Evolutionary conservation across 2,888 invertebrate genomes (phyloP), one percentile per base, ranked within the genome.

Genomic region (Drosophila crucigera): DNA sequence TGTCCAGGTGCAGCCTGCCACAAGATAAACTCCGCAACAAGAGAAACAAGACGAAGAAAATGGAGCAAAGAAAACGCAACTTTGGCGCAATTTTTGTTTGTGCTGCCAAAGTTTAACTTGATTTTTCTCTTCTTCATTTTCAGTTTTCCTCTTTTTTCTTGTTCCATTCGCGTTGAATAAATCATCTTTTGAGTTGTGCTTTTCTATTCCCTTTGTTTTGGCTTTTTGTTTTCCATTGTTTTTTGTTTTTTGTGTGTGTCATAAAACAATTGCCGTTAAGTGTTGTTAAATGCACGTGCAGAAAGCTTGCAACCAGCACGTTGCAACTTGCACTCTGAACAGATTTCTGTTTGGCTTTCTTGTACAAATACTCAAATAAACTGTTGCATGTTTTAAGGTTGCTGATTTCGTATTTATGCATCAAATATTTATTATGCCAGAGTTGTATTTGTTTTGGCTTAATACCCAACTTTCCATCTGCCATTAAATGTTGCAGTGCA

Each of bases 191-290:
- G 47, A 54, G 68, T 35, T 69, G 53, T 58, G 54, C 54, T 74
- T 58, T 73, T 71, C 52, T 70, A 63, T 76, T 68, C 65, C 75
- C 66, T 75, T 80, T 73, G 83, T 80, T 73, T 63, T 65, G 35
- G n/a, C 49, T 67, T 68, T 66, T 52, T 69, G 30, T 37, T 6
- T 65, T 60, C 77, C 47, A 22, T 22, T 83, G 69, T 76, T 52
- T 72, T 65, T 65, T 30, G 25, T 14, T 25, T 35, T 28, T 3
- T 28, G 3, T 28, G 19, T 59, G 68, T 10, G 76, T 74, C 88
- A 77, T 85, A 85, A 90, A 87, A 82, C 90, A 90, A 87, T 89
- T 89, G 86, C 82, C 82, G 71, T 76, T 90, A 86, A 90, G 89
- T 90, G 90, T 76, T 76, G 83, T 76, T 74, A 76, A 87, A 79